Base-by-base conservation (phyloP, 2,797 vertebrate species). In the Saxicola maurus region DNA sequence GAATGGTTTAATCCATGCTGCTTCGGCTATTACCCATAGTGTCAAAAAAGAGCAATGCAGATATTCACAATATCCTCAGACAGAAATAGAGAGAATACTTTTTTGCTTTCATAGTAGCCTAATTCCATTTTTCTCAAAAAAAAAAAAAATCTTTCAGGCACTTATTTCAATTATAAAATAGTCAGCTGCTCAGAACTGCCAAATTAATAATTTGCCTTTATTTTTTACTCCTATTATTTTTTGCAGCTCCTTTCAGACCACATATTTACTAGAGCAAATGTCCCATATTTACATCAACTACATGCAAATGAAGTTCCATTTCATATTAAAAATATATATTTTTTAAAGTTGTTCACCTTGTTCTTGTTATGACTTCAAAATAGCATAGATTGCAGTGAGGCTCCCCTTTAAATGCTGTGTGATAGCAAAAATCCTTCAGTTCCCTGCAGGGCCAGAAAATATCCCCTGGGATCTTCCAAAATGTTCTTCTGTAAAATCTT, bases 41-140 rank as follows among this genome's bases (percentile, higher is more conserved):
- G 19, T 59, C 71, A 92, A 74, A 85, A 83, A 67, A 84, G 51
- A 91, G 61, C 49, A 88, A 90, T 49, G 59, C 78, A 94, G 93
- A 92, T 94, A 87, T 79, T 94, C 88, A 91, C 55, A 87, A n/a
- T 83, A 86, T 81, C 62, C 60, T 93, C 72, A 87, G 76, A 55
- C 6, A 80, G 33, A 73, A 91, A 85, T 19, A 76, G 14, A 57
- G 28, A 86, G 48, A 84, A 89, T 67, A 59, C 15, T 56, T 90
- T 27, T 6, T 6, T 76, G 49, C 31, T 74, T 92, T 84, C 55
- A 69, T 28, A n/a, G 38, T 25, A 67, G 43, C 30, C 21, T 53
- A 81, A 67, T 80, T 61, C 57, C 17, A 55, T 0, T 40, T 82
- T 33, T 71, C 91, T 60, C 23, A 28, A 42, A 42, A 51, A n/a